These are phyloP conservation scores for Oxygymnocypris stewartii DNA, from an alignment of 2,113 vertebrate species.

Conservation along the genomic window DNA sequence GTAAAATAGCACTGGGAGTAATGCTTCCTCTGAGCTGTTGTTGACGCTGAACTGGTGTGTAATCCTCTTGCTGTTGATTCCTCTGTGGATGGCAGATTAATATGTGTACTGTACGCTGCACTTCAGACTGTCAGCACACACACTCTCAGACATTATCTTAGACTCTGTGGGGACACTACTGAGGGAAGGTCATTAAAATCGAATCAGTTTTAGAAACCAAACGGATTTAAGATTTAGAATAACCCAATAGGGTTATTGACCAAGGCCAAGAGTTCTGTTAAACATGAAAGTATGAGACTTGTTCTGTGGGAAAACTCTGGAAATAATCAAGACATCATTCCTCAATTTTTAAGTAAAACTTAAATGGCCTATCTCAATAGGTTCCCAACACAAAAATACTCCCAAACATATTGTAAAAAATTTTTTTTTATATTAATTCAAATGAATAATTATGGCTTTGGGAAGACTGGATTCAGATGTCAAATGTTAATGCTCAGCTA, in stretches of 20 bases:
- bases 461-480: neutral
- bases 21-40: constrained; percentile 44
- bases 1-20: constrained; percentile 58
- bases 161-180: constrained; percentile 19
- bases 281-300: constrained; percentile 9
- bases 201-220: constrained; percentile 35
- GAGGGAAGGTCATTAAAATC: constrained; percentile 47
- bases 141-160: neutral
- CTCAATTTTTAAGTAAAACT: neutral
- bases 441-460: neutral
- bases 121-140: constrained; percentile 28
- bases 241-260: constrained; percentile 1
- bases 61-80: constrained; percentile 64
- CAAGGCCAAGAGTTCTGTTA: constrained; percentile 24
- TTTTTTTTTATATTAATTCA: neutral
- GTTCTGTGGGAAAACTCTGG: constrained; percentile 5
- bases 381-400: neutral
- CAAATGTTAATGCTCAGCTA: neutral
- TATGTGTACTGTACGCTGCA: constrained; percentile 28
- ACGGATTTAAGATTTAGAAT: constrained; percentile 30
- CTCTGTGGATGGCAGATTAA: constrained; percentile 46
- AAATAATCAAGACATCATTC: neutral
- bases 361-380: neutral
- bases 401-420: neutral
- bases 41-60: constrained; percentile 55